phyloP scores from a whole-genome alignment of 1,140 invertebrate species.

The Zaprionus taronus region DNA sequence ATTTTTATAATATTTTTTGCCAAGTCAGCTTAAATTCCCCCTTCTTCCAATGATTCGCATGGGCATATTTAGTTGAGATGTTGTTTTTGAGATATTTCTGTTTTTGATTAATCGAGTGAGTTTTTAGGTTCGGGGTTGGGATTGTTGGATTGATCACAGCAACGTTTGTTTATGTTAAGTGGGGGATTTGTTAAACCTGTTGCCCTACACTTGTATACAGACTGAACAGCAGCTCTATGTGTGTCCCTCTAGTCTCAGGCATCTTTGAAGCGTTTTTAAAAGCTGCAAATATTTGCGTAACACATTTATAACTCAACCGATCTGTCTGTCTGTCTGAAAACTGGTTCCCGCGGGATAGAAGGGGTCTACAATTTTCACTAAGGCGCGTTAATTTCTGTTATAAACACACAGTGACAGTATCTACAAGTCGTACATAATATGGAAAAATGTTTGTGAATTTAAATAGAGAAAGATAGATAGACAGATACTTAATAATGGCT shows the following conservation, averaged over 20 bases:
- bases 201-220: conserved; percentile 22
- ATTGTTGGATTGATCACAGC: conserved; percentile 22
- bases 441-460: conserved; percentile 11
- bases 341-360: conserved; percentile 28
- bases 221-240: conserved; percentile 8
- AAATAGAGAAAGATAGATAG: conserved; percentile 32
- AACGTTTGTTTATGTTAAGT: conserved; percentile 17
- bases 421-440: conserved; percentile 8
- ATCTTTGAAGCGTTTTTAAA: conserved; percentile 36
- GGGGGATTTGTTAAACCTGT: conserved; percentile 33
- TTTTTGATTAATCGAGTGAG: conserved; percentile 48
- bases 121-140: conserved; percentile 4
- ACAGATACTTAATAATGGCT: conserved; percentile 26
- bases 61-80: conserved; percentile 19
- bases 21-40: conserved; percentile 32
- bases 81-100: conserved; percentile 30
- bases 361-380: conserved; percentile 64
- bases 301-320: conserved; percentile 22
- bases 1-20: conserved; percentile 27
- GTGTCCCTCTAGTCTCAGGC: conserved; percentile 6
- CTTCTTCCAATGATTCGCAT: conserved; percentile 5
- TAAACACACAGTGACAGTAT: conserved; percentile 57
- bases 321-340: conserved; percentile 28
- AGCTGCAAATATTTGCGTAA: conserved; percentile 57
- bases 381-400: conserved; percentile 71